Conservation (phyloP, 2,888 invertebrate genomes). For the Seira sanloemensis region DNA sequence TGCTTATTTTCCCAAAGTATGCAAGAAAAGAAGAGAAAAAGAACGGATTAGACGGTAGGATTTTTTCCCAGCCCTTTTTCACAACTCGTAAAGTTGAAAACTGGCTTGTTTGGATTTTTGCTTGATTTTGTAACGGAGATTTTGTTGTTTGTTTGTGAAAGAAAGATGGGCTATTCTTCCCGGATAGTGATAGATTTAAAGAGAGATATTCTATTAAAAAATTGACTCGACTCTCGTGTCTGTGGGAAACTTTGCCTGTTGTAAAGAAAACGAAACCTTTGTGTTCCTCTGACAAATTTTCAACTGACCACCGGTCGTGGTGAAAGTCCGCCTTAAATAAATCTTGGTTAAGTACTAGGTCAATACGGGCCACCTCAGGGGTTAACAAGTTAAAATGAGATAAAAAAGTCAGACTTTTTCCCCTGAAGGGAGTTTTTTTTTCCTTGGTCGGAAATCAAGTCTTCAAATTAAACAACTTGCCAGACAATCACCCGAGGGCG, state of each 20-base stretch:
- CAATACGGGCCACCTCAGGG: not conserved
- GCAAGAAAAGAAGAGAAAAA: conserved; percentile 5
- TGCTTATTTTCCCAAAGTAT: conserved; percentile 15
- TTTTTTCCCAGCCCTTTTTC: not conserved
- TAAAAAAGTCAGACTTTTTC: too few relatives aligned
- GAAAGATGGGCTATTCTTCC: conserved; percentile 12
- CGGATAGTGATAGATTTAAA: not conserved
- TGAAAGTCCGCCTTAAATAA: conserved; percentile 33
- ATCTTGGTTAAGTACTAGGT: conserved; percentile 24
- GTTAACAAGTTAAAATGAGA: not conserved
- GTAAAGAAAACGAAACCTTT: not conserved
- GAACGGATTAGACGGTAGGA: not conserved
- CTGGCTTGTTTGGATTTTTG: not conserved
- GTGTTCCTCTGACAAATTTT: not conserved
- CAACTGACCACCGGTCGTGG: conserved; percentile 7
- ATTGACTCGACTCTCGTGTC: not conserved
- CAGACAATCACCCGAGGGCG: not conserved
- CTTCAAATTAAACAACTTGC: not conserved
- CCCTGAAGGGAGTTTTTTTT: not conserved
- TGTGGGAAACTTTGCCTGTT: not conserved
- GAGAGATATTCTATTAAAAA: not conserved
- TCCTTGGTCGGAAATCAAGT: not conserved
- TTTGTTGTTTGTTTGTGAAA: not conserved
- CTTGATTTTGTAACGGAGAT: not conserved
- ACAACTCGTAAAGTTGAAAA: not conserved